These are phyloP conservation scores for Eristalis pertinax DNA, from an alignment of 2,888 invertebrate genomes.

Conservation along the genomic window DNA sequence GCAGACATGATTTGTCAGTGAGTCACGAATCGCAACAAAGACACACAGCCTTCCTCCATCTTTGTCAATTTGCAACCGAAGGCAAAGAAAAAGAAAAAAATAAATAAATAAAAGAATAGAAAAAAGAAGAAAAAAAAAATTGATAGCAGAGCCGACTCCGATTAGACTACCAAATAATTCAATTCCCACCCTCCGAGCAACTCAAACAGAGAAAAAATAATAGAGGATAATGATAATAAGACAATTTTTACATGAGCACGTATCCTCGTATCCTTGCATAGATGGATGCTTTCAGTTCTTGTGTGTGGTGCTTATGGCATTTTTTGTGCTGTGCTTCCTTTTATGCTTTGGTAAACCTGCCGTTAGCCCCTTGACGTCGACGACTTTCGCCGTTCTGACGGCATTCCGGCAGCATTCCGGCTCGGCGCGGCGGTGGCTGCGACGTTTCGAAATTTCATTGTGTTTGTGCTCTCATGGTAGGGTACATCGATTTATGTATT, in stretches of 20 bases:
- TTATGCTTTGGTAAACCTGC: slow-evolving; percentile 15
- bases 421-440: neutral
- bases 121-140: neutral
- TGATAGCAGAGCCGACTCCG: slow-evolving; percentile 50
- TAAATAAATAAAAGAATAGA: neutral
- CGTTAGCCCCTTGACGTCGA: neutral
- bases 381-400: neutral
- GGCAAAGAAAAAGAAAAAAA: neutral
- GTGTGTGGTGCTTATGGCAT: slow-evolving; percentile 36
- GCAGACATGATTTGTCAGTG: slow-evolving; percentile 5
- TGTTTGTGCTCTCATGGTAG: slow-evolving; percentile 54
- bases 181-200: slow-evolving; percentile 47
- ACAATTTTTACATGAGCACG: slow-evolving; percentile 72
- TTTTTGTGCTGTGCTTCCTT: neutral
- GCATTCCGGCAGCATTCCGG: neutral
- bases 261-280: slow-evolving; percentile 58
- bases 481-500: slow-evolving; percentile 65
- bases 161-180: slow-evolving; percentile 70
- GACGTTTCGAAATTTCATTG: slow-evolving; percentile 36
- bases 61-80: slow-evolving; percentile 49
- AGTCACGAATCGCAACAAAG: slow-evolving; percentile 60
- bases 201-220: slow-evolving; percentile 48
- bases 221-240: slow-evolving; percentile 70
- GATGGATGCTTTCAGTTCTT: slow-evolving; percentile 65
- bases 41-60: slow-evolving; percentile 2